Conservation (phyloP, 1,140 invertebrate genomes). For the Bacillus rossius region DNA sequence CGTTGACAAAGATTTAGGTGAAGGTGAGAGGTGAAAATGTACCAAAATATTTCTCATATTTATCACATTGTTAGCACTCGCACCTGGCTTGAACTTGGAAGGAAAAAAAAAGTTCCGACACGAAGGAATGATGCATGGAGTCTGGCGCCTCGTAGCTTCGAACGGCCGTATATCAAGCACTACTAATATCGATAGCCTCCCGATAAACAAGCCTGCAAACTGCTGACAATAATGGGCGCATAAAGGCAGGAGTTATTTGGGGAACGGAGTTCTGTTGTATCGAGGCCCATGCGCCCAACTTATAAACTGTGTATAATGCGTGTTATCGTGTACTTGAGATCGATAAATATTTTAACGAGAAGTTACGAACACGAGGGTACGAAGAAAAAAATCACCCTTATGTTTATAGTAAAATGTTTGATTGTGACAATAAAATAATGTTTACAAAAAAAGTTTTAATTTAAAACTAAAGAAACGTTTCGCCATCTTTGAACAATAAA, state of each 20-base stretch:
- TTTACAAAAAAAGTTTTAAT: no score
- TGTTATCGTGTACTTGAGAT: no score
- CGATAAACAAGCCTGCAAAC: constrained; percentile 6
- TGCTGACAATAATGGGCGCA: constrained; percentile 12
- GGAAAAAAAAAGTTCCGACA: background rate
- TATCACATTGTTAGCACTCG: constrained; percentile 16
- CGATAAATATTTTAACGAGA: no score
- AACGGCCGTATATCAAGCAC: constrained; percentile 4
- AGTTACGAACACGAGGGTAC: no score
- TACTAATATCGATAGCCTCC: constrained; percentile 7
- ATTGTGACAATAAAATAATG: no score
- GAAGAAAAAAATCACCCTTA: no score
- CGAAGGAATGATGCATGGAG: constrained; percentile 4
- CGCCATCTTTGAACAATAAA: no score
- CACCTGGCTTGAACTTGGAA: background rate
- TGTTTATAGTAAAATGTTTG: no score
- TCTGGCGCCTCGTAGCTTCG: background rate
- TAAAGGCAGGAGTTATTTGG: constrained; percentile 2
- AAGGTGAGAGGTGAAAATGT: constrained; percentile 16
- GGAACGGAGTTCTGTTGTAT: background rate
- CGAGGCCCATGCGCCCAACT: no score
- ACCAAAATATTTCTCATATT: constrained; percentile 15
- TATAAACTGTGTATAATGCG: no score
- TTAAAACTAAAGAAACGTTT: no score
- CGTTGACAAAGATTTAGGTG: constrained; percentile 15